Evolutionary conservation across 2,888 invertebrate genomes (phyloP), one percentile per base, ranked within the genome.

Genomic region (Parasteatoda lunata): DNA sequence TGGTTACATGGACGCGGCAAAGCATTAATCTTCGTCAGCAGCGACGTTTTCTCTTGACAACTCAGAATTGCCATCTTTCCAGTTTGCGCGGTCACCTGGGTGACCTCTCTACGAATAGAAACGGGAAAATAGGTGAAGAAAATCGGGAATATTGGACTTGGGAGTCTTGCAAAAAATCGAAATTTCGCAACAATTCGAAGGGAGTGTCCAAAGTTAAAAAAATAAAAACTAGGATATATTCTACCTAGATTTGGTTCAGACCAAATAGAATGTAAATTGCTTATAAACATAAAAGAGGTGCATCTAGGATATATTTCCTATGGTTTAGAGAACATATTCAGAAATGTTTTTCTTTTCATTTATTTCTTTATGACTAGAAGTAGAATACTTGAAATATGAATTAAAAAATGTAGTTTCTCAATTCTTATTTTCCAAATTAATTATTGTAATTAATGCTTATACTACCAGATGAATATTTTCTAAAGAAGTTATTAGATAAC

Each of bases 11-110:
- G 13, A 81, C 73, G 75, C 75, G 75, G 72, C 48, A 73, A 54
- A 52, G 69, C 81, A 81, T 81, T 81, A 81, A 81, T 81, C 81
- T 81, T 81, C 81, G 81, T 81, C 81, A 81, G 48, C 15, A 65
- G 49, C 65, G 66, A 65, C 72, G 72, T 73, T 80, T 80, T 80
- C 65, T 73, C 75, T 30, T 81, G 81, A 81, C 81, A 81, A 68
- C 68, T 73, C 48, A 52, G 80, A 80, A 80, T 80, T 80, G 80
- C 81, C 75, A 81, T 75, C 75, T 81, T 75, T 73, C 81, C 68
- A 73, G 81, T 80, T 66, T 54, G 81, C 69, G 69, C 75, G 75
- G 81, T 81, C 81, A 81, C 81, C 81, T 81, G 81, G 75, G 81
- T 81, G 75, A 75, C 75, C 81, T 47, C 59, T 7, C 59, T 15